Evolutionary conservation across 2,888 invertebrate genomes (phyloP), one percentile per base, ranked within the genome.

Genomic region (Drosophila kuntzei): DNA sequence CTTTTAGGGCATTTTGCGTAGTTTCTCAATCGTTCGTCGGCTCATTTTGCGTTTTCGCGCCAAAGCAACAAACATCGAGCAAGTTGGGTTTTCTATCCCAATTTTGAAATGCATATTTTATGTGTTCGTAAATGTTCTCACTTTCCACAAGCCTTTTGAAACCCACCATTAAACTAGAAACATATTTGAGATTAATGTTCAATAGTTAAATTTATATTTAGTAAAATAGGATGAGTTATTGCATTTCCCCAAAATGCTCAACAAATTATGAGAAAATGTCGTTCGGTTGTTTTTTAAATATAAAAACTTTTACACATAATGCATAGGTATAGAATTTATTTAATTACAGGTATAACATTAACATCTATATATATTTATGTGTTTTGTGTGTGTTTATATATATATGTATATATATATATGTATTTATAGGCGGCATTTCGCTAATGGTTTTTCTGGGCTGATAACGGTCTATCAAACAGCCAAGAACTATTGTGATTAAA

Each of bases 251-350:
- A 16, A 18, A 47, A 32, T 16, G 18, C 27, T 37, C 3, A 41
- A 37, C 14, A 41, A 5, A 12, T 27, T 29, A 12, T 36, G 9
- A 29, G 14, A 6, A 36, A n/a, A 14, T 16, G 14, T 32, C 8
- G 1, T 16, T 14, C 8, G 36, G 36, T 14, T 16, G 18, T 18
- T 25, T n/a, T 18, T 14, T 7, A 70, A 49, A 71, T 50, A 53
- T 50, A 12, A 71, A 55, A 67, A 57, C 34, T 16, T 36, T 12
- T 44, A 29, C 34, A 50, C 50, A 62, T 66, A 76, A 79, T 85
- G 79, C 81, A 85, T 83, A 83, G 82, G 77, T 83, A 83, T 83
- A 83, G 83, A 83, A 87, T 83, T 83, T 83, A 83, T 83, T 83
- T 87, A 85, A 78, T 83, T 83, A 83, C 86, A 83, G 68, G 58